Evolutionary conservation across 1,140 invertebrate genomes (phyloP), one percentile per base, ranked within the genome.

Genomic region (Drosophila novamexicana): DNA sequence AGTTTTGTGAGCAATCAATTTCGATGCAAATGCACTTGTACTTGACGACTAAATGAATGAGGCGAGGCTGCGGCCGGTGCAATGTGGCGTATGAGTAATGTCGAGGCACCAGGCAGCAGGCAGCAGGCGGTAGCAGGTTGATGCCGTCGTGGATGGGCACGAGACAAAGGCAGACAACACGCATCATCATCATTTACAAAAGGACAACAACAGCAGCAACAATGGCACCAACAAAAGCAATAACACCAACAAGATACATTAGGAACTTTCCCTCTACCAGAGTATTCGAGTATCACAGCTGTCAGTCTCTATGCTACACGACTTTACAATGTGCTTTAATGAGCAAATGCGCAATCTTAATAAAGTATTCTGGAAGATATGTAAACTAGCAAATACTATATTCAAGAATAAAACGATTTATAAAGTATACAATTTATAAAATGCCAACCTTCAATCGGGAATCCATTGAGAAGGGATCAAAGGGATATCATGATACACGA

Each of bases 1-100:
- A 89, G 83, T 89, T 89, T 89, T 89, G 80, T 72, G 85, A 84
- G 85, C 84, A 89, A 89, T 89, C 84, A 89, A 89, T 89, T 89
- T 89, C 74, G 84, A 89, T 89, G 84, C 84, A 89, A 89, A 89
- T 89, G 84, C 84, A 89, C 85, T 89, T 81, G 80, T 81, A 89
- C 84, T 90, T 89, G 84, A 89, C 83, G 84, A 80, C 84, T 88
- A 81, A 88, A 79, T 88, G 83, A 88, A 88, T 88, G 83, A 80
- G 83, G 65, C 76, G 59, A 67, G 68, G 61, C 72, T 45, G 58
- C 37, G 57, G 66, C 34, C 53, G 50, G 45, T 66, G 63, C 58
- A 70, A 75, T 75, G 65, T 66, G 70, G 77, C 80, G 62, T 75
- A 85, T 85, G 75, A 85, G 77, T 78, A 79, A 85, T 85, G 82